Conservation (phyloP, 1,140 invertebrate genomes). For the Pygmarrhopalites habei region DNA sequence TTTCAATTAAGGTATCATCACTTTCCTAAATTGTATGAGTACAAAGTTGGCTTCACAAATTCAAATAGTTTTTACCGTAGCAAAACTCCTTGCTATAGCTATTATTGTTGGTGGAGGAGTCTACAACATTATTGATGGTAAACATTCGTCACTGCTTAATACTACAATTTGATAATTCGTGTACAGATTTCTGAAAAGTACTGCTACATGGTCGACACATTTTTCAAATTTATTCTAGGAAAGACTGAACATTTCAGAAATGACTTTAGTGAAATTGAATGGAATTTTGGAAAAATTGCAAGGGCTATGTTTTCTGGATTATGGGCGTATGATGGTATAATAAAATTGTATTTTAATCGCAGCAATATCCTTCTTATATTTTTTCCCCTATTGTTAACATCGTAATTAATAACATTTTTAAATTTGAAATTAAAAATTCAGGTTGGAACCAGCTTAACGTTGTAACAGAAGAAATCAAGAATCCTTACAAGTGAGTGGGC, state of each 20-base stretch:
- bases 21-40: constrained; percentile 23
- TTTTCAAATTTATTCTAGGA: too few relatives aligned
- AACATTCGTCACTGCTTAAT: neutral
- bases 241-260: constrained; percentile 3
- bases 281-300: constrained; percentile 42
- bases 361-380: neutral
- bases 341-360: neutral
- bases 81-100: constrained; percentile 74
- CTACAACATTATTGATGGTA: constrained; percentile 1
- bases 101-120: constrained; percentile 68
- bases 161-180: neutral
- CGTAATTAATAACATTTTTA: neutral
- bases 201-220: neutral
- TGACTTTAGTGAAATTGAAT: constrained; percentile 8
- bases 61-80: constrained; percentile 80
- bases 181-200: neutral
- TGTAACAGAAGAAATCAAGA: constrained; percentile 60
- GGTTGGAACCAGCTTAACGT: constrained; percentile 55
- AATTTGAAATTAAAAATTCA: neutral
- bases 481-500: constrained; percentile 52
- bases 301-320: constrained; percentile 59
- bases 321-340: constrained; percentile 46
- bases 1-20: too few relatives aligned
- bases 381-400: neutral
- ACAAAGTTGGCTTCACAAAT: constrained; percentile 45